Percentiles rank a stretch among this genome's conserved stretches.
phyloP scores from a whole-genome alignment of 2,888 invertebrate genomes.

The Eubasilissa splendida region DNA sequence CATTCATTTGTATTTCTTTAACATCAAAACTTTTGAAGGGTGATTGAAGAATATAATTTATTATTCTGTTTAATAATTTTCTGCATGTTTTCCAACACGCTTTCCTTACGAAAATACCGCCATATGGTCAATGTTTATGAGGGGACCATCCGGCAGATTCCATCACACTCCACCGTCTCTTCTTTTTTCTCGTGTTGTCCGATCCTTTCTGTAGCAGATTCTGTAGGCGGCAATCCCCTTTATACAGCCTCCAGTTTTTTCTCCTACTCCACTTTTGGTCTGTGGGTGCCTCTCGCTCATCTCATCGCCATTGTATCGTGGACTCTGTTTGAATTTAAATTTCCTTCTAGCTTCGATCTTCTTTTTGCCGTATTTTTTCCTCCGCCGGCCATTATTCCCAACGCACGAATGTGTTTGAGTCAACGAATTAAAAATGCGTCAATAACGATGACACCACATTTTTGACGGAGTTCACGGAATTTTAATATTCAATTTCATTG shows the following conservation, averaged over 20 bases:
- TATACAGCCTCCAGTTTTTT: constrained; percentile 42
- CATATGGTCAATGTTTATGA: constrained; percentile 26
- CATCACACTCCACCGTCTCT: constrained; percentile 46
- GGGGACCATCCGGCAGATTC: constrained; percentile 35
- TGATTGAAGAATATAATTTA: no score
- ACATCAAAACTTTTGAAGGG: no score
- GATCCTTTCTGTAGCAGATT: constrained; percentile 23
- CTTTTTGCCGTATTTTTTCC: constrained; percentile 25
- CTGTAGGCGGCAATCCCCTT: constrained; percentile 22
- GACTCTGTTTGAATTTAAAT: constrained; percentile 41
- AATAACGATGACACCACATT: constrained; percentile 11
- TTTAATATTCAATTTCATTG: background rate
- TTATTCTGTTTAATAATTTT: no score
- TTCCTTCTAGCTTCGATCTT: constrained; percentile 17
- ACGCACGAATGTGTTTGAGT: constrained; percentile 10
- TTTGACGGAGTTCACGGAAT: constrained; percentile 7
- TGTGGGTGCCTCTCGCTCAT: constrained; percentile 26
- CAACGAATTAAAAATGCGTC: constrained; percentile 14
- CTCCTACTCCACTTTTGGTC: constrained; percentile 33
- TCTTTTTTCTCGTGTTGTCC: constrained; percentile 14
- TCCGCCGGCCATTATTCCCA: background rate
- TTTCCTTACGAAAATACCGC: background rate
- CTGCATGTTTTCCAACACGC: no score
- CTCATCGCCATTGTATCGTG: constrained; percentile 39
- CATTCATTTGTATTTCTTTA: no score